Conservation (phyloP, 2,888 invertebrate species). For the Blastobasis lacticolella region DNA sequence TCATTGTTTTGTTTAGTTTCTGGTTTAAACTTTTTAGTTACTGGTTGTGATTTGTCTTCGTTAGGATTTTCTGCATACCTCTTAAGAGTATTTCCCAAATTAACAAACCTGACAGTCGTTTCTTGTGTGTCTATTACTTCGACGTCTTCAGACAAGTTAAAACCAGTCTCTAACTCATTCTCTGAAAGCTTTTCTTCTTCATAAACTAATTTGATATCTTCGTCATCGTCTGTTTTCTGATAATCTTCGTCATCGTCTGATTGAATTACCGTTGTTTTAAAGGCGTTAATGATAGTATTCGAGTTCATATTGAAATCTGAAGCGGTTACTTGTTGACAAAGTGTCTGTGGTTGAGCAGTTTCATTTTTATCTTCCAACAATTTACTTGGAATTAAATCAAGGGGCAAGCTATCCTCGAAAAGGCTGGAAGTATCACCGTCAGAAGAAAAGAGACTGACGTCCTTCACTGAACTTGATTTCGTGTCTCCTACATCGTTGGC, state of each 20-base stretch:
- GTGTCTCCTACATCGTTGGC: conserved; percentile 16
- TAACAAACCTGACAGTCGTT: conserved; percentile 20
- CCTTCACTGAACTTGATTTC: conserved; percentile 35
- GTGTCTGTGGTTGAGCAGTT: conserved; percentile 8
- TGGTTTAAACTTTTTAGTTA: conserved; percentile 34
- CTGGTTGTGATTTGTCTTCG: conserved; percentile 18
- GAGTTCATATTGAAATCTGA: conserved; percentile 33
- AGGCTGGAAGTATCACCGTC: conserved; percentile 69
- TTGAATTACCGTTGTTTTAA: conserved; percentile 40
- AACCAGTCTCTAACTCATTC: conserved; percentile 19
- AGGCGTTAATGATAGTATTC: conserved; percentile 43
- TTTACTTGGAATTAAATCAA: conserved; percentile 66
- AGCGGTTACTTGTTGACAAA: conserved; percentile 12
- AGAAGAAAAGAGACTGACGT: conserved; percentile 57
- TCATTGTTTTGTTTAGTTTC: conserved; percentile 3
- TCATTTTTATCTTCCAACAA: conserved; percentile 46
- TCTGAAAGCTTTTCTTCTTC: conserved; percentile 34
- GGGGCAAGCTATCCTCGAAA: conserved; percentile 73
- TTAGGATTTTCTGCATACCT: conserved; percentile 21
- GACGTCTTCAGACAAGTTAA: conserved; percentile 25
- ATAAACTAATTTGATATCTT: conserved; percentile 54
- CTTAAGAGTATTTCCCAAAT: conserved; percentile 39
- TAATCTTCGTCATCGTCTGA: conserved; percentile 36
- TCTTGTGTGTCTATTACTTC: conserved; percentile 35
- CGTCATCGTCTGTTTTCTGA: conserved; percentile 36